Percentiles rank a stretch among this genome's conserved stretches.
These are phyloP conservation scores for Drosophila subpulchrella DNA, from an alignment of 1,140 invertebrate genomes.

Conservation along the genomic window DNA sequence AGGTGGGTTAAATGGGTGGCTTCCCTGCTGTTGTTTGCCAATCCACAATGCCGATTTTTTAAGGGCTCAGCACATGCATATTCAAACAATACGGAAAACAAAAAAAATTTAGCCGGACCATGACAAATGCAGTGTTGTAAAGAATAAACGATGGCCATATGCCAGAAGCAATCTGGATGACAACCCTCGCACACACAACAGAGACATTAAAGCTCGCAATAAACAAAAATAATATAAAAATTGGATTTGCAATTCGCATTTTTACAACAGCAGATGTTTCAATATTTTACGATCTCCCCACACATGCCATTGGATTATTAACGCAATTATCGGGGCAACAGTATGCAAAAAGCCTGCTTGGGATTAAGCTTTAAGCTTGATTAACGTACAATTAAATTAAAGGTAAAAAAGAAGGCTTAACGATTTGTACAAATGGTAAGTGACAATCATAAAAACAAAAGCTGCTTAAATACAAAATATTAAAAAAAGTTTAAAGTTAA, in stretches of 20 bases:
- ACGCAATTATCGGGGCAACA: constrained; percentile 25
- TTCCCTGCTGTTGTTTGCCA: constrained; percentile 30
- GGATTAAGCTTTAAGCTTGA: constrained; percentile 11
- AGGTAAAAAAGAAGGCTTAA: background rate
- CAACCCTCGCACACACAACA: constrained; percentile 12
- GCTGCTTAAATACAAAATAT: background rate
- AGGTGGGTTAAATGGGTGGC: constrained; percentile 20
- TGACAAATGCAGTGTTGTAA: constrained; percentile 66
- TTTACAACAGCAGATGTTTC: constrained; percentile 34
- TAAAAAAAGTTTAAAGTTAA: too few relatives aligned
- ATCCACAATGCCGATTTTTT: constrained; percentile 44
- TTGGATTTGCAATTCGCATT: constrained; percentile 39
- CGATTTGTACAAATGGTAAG: background rate
- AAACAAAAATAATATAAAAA: constrained; percentile 48
- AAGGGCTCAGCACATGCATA: constrained; percentile 54
- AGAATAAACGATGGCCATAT: constrained; percentile 54
- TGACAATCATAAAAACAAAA: background rate
- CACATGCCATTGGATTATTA: constrained; percentile 26
- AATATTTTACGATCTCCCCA: constrained; percentile 36
- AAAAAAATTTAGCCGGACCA: constrained; percentile 21
- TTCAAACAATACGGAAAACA: constrained; percentile 36
- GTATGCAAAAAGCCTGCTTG: too few relatives aligned
- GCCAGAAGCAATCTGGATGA: constrained; percentile 34
- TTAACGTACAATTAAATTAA: background rate
- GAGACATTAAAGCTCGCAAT: constrained; percentile 25